Evolutionary conservation across 2,888 invertebrate species (phyloP), one percentile per base, ranked within the genome.

Genomic region (Polylopha cassiicola): DNA sequence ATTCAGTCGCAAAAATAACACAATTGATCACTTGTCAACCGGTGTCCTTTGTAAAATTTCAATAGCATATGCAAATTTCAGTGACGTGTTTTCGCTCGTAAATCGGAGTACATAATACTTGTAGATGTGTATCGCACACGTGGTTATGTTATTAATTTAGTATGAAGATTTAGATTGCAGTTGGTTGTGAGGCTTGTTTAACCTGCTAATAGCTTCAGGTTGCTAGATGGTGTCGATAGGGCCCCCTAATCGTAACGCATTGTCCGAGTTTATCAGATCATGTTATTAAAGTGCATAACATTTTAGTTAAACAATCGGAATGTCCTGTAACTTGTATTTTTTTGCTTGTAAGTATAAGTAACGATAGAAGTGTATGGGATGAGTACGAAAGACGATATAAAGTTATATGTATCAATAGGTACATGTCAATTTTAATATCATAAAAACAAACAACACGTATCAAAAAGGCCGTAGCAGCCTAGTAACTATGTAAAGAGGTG

Each of bases 11-110:
- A 53, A 74, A 71, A 65, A 60, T 64, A 60, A 53, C 53, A 80
- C 77, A 81, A 82, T 78, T 70, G 79, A 73, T 80, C 79, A 81
- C 80, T 80, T 81, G 81, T 73, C 73, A 69, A 65, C 61, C 56
- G 55, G 47, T 48, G 52, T 54, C 52, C 61, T 65, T 72, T 72
- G 72, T 72, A 52, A 30, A 44, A 21, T 31, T 41, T 42, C 47
- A 37, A 50, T 50, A 54, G 48, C 37, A 45, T 61, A 69, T 70
- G 65, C 65, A 66, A 69, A 68, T 65, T n/a, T 63, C 56, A 57
- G 45, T 21, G 51, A 51, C 37, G 37, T 73, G 56, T 72, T 71
- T 71, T 63, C 62, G 51, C 45, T 69, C 67, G 68, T 73, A 70
- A 72, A 69, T 68, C 58, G 48, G 53, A 38, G 65, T 54, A 53